phyloP scores from a whole-genome alignment of 2,113 vertebrate species.

The Xenopus tropicalis region DNA sequence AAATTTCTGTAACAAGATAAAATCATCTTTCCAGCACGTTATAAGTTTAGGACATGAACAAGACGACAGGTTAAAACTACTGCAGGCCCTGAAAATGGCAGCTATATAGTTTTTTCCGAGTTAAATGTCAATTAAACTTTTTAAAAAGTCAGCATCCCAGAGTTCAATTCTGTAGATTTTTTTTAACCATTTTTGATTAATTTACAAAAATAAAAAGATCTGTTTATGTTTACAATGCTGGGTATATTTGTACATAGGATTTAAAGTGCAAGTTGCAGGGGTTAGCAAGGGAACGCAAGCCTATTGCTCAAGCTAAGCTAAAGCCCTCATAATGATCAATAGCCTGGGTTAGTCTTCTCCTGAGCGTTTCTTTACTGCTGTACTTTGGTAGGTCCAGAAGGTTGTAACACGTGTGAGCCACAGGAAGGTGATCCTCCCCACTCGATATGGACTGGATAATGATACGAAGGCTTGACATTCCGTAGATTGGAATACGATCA shows the following conservation, averaged over 20 bases:
- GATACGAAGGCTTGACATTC: slow-evolving; percentile 91
- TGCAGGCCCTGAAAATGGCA: too few species aligned
- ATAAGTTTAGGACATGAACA: too few species aligned
- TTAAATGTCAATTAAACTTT: too few species aligned
- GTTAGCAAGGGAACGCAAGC: neutral
- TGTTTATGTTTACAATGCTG: slow-evolving; percentile 27
- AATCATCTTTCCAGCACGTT: too few species aligned
- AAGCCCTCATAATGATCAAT: slow-evolving; percentile 96
- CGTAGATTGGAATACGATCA: slow-evolving; percentile 95
- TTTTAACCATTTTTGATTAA: slow-evolving; percentile 28
- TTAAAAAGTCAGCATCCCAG: neutral
- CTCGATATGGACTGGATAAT: slow-evolving; percentile 87
- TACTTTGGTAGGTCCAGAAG: slow-evolving; percentile 95
- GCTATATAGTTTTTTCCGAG: too few species aligned
- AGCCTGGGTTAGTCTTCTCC: slow-evolving; percentile 77
- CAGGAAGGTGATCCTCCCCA: slow-evolving; percentile 85
- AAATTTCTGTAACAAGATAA: too few species aligned
- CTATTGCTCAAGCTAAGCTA: slow-evolving; percentile 80
- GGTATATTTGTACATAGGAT: neutral
- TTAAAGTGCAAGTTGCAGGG: slow-evolving; percentile 30
- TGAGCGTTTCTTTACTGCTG: slow-evolving; percentile 85
- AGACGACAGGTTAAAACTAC: too few species aligned
- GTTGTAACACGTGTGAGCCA: slow-evolving; percentile 97
- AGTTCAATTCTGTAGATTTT: neutral
- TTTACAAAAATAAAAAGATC: slow-evolving; percentile 66